Percentiles rank a stretch among this genome's conserved stretches.
Evolutionary conservation across 2,113 vertebrate genomes (phyloP).

Genomic region (Triplophysa tibetana): DNA sequence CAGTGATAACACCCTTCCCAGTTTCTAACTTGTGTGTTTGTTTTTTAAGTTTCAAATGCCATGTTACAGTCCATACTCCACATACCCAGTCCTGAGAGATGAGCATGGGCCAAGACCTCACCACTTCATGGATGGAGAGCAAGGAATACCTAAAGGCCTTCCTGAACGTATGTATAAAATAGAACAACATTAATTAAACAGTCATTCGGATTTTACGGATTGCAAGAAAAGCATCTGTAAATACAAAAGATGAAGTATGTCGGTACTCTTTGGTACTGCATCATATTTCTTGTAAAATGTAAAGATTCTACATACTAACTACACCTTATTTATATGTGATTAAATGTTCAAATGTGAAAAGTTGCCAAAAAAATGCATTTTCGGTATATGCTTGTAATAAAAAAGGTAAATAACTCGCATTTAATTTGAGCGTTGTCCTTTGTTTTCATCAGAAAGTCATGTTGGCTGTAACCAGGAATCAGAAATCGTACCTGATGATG

Average conservation of each 20-base stretch:
- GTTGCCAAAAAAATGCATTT: background rate
- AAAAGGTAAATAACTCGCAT: background rate
- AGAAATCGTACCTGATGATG: background rate
- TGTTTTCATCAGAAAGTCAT: constrained; percentile 12
- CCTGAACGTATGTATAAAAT: constrained; percentile 17
- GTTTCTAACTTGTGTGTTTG: background rate
- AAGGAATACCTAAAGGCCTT: background rate
- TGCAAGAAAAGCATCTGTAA: too few relatives aligned
- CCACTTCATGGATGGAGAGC: background rate
- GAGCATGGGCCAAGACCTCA: constrained; percentile 8
- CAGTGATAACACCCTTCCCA: background rate
- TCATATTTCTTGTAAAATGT: background rate
- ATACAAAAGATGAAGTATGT: too few relatives aligned
- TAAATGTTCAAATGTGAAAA: background rate
- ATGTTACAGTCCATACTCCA: constrained; percentile 31
- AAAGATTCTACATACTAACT: background rate
- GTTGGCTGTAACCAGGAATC: background rate
- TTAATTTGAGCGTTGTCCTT: too few relatives aligned
- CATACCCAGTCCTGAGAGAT: constrained; percentile 15
- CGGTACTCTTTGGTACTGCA: too few relatives aligned
- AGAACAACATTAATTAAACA: background rate
- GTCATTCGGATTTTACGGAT: background rate
- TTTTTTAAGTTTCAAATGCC: constrained; percentile 33
- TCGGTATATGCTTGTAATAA: background rate
- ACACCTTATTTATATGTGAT: background rate